Evolutionary conservation across 2,113 vertebrate species (phyloP), one percentile per base, ranked within the genome.

Genomic region (Elgaria multicarinata): DNA sequence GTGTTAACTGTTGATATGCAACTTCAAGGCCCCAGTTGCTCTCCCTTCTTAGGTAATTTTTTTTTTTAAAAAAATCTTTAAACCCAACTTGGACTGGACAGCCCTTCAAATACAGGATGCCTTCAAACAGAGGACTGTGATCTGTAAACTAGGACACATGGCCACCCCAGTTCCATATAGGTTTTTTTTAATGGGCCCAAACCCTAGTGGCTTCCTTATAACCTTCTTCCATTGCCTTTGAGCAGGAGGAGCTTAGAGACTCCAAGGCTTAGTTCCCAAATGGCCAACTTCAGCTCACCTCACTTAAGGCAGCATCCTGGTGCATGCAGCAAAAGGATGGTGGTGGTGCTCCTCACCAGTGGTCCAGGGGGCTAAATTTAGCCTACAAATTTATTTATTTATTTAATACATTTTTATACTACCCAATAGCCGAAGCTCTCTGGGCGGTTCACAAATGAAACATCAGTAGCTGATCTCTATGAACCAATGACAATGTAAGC

Each of bases 231-330:
- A n/a, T 53, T 46, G 64, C 3, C 66, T 84, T n/a, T 71, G 44
- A 53, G 69, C 42, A 84, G 24, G 64, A 69, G 7, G 2, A 8
- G 31, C 44, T 53, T 69, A 28, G 42, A 42, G 26, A 28, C 22
- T 67, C 16, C 7, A 53, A 22, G 36, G 31, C 55, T 62, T n/a
- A 92, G 92, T 92, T 92, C 83, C 89, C 85, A 89, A 85, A 86
- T 42, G 1, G 0, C 92, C 55, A 33, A 90, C 77, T 89, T 50
- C 31, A 44, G 89, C 83, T 90, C 93, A 90, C 93, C 90, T 86
- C 92, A 24, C 62, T 20, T 64, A 64, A n/a, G 50, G n/a, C 7
- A 80, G 46, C 3, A 64, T 20, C 24, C 62, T 64, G 62, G 4
- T 16, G 62, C 62, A 64, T 24, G 24, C 24, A 80, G 7, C 28